Percentiles rank a stretch among this genome's conserved stretches.
phyloP scores from a whole-genome alignment of 2,888 invertebrate species.

The Elysia crispata region DNA sequence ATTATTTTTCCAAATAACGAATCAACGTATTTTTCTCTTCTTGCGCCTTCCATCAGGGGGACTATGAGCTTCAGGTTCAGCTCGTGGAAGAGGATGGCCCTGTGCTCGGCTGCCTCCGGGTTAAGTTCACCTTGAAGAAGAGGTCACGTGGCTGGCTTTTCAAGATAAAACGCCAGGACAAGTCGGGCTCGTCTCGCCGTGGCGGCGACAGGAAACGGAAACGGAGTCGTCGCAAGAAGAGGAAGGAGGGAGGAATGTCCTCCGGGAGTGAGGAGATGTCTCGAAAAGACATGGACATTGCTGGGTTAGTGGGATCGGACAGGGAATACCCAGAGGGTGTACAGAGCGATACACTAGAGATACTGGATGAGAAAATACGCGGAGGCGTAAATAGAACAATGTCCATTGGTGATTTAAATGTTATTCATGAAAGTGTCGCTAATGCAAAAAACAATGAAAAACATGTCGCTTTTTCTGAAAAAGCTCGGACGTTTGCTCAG shows the following conservation, averaged over 20 bases:
- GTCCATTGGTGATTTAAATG: too few relatives aligned
- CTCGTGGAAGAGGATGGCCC: slow-evolving; percentile 61
- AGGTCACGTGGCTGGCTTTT: slow-evolving; percentile 69
- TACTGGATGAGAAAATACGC: too few relatives aligned
- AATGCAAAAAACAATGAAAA: too few relatives aligned
- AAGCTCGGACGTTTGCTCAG: background rate
- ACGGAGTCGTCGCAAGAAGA: background rate
- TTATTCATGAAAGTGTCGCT: too few relatives aligned
- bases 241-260: background rate
- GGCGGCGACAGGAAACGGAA: slow-evolving; percentile 2
- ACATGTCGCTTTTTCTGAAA: background rate
- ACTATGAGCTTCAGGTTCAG: slow-evolving; percentile 66
- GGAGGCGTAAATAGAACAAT: too few relatives aligned
- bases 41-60: slow-evolving; percentile 66
- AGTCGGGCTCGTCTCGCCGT: background rate
- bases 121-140: slow-evolving; percentile 68
- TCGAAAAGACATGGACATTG: too few relatives aligned
- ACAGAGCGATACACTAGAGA: too few relatives aligned
- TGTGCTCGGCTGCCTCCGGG: slow-evolving; percentile 67
- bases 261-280: too few relatives aligned
- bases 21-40: background rate
- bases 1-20: too few relatives aligned
- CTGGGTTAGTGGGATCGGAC: too few relatives aligned
- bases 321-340: too few relatives aligned
- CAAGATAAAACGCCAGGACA: slow-evolving; percentile 58